These are phyloP conservation scores for Tachina fera DNA, from an alignment of 2,888 invertebrate species.

Conservation along the genomic window DNA sequence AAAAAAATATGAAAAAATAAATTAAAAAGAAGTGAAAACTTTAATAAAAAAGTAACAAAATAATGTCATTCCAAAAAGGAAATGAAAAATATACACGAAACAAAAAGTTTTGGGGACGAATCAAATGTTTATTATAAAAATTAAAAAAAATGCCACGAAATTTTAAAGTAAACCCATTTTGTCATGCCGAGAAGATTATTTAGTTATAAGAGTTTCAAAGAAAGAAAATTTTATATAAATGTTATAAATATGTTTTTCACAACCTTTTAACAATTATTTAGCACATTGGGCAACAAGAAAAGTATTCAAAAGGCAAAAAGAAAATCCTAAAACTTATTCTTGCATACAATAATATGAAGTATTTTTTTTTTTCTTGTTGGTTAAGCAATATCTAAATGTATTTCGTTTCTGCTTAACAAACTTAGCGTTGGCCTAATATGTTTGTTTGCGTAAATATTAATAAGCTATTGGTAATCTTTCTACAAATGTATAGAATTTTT, in stretches of 20 bases:
- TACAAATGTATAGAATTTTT: too few species aligned
- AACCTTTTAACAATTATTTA: not conserved
- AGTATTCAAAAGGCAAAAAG: too few species aligned
- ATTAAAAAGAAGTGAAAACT: slow-evolving; percentile 43
- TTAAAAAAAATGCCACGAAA: slow-evolving; percentile 23
- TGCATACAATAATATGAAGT: too few species aligned
- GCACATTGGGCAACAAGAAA: not conserved
- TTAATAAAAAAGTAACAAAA: slow-evolving; percentile 43
- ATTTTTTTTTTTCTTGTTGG: too few species aligned
- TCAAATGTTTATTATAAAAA: not conserved
- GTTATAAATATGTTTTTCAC: too few species aligned
- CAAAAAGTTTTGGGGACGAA: not conserved
- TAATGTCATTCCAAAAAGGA: slow-evolving; percentile 54
- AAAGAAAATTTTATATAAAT: not conserved
- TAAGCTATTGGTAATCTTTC: too few species aligned
- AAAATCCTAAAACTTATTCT: too few species aligned
- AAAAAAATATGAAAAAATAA: slow-evolving; percentile 5
- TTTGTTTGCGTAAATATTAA: too few species aligned
- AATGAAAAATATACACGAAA: slow-evolving; percentile 33
- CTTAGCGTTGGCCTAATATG: too few species aligned
- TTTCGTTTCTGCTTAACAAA: too few species aligned
- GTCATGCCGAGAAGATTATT: slow-evolving; percentile 19
- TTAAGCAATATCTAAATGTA: too few species aligned
- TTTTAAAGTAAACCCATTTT: slow-evolving; percentile 38
- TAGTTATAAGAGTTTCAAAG: not conserved